Evolutionary conservation across 2,797 vertebrate genomes (phyloP), one percentile per base, ranked within the genome.

Genomic region (Aeoliscus strigatus): DNA sequence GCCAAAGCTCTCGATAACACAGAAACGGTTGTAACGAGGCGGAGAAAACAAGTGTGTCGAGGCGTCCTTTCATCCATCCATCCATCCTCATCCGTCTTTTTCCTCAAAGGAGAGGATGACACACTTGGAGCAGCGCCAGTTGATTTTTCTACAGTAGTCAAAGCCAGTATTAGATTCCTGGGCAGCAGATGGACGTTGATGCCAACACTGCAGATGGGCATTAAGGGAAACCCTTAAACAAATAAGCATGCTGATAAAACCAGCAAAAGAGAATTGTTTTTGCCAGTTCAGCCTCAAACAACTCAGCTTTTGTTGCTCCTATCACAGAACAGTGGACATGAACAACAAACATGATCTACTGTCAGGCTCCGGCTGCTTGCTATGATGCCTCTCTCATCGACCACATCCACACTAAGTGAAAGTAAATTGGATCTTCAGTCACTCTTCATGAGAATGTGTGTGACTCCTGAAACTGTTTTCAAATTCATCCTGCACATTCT

Each of bases 211-310:
- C 71, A 76, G 77, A 68, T 62, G 69, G 67, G 57, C 60, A 58
- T 81, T 80, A 72, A 41, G 46, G 61, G 63, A 64, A 65, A 61
- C 58, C 61, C 69, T 79, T 65, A 78, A 79, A 81, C 71, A 80
- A 77, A 81, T 76, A 68, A 73, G 59, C 49, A 34, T 21, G 38
- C 55, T 44, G 48, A 72, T 70, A 69, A 79, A 77, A 60, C 54
- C 63, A 44, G 63, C 57, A 74, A 29, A 51, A 42, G 47, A 32
- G 15, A 52, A 71, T 50, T 52, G 53, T 63, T 45, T 41, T 56
- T 63, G 46, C 61, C 63, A 69, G 27, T 2, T 10, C 39, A 51
- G 55, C 27, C 47, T 70, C 33, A 45, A 77, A 61, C 30, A 35
- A 36, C 40, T 38, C n/a, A 60, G 59, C 24, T 58, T 60, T 60